Base-by-base conservation (phyloP, 2,113 vertebrate species). In the Irena cyanogastra region DNA sequence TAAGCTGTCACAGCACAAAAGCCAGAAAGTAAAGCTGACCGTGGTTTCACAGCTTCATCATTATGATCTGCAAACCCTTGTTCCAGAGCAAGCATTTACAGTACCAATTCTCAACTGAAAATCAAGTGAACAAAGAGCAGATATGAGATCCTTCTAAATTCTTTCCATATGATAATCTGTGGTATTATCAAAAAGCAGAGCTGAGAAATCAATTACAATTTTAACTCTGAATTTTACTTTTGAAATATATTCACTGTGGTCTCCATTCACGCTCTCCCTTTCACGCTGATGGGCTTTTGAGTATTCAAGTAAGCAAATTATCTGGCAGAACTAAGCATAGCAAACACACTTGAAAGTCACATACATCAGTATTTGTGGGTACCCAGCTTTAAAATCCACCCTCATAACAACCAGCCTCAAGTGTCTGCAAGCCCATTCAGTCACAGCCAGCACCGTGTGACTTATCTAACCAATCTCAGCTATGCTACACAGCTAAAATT, bases 91-190 rank as follows among this genome's bases (percentile, higher is more conserved):
- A 90, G 56, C 65, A 91, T 84, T 94, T 75, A 87, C 54, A 92
- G 57, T 37, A 78, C 50, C 87, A 84, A 57, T 59, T 88, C 82
- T 85, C 75, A 87, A 69, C 66, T 12, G 35, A 76, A 91, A 95
- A 88, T 86, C 90, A 92, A 96, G 64, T 27, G 79, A 91, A 88
- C 85, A 92, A 93, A 90, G 35, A 96, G 42, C 27, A 92, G 37
- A 44, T 49, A 60, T 13, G n/a, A 91, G 50, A 77, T 80, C 81
- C 64, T 88, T 74, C 49, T 44, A 60, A 83, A 87, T 71, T 81
- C 42, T 94, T 92, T 96, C 95, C 80, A 70, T 89, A 75, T 71
- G 72, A 87, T 92, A 92, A 96, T 94, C 66, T 86, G 52, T 71
- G 85, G 83, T 69, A 86, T 81, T 88, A 93, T 74, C 83, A 93